phyloP scores from a whole-genome alignment of 2,888 invertebrate genomes.

The Scelioninae gen. 2 region DNA sequence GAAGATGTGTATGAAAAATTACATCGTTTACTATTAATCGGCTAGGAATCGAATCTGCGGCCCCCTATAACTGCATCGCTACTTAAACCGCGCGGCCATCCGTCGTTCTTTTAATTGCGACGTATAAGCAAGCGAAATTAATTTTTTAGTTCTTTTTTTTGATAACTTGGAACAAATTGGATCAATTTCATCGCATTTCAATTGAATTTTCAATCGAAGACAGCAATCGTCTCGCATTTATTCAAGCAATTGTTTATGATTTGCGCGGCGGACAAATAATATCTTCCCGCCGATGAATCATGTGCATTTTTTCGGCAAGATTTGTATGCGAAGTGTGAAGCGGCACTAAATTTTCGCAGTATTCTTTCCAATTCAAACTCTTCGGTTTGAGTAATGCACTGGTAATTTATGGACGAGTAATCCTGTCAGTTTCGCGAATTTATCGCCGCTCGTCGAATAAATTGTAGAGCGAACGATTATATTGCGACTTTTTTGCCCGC shows the following conservation, averaged over 20 bases:
- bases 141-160: too few species aligned
- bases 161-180: too few species aligned
- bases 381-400: conserved; percentile 49
- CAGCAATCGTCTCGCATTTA: background rate
- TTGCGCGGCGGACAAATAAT: conserved; percentile 3
- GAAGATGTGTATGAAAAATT: too few species aligned
- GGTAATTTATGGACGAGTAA: conserved; percentile 65
- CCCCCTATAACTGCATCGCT: too few species aligned
- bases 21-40: too few species aligned
- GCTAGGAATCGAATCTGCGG: too few species aligned
- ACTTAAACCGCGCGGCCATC: too few species aligned
- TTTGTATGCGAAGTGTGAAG: conserved; percentile 43
- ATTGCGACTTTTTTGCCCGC: conserved; percentile 43
- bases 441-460: conserved; percentile 64
- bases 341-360: conserved; percentile 53
- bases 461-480: conserved; percentile 60
- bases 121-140: too few species aligned
- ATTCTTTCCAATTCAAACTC: conserved; percentile 56
- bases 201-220: too few species aligned
- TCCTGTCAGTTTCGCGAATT: conserved; percentile 66
- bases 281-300: conserved; percentile 11
- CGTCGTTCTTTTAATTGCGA: too few species aligned
- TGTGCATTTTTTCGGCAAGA: conserved; percentile 27
- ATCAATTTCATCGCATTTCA: too few species aligned
- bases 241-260: conserved; percentile 7